A percentile compares a stretch with the other conserved stretches of the same genome.
Conservation (phyloP, 2,797 vertebrate genomes). For the Lophotriccus pileatus region DNA sequence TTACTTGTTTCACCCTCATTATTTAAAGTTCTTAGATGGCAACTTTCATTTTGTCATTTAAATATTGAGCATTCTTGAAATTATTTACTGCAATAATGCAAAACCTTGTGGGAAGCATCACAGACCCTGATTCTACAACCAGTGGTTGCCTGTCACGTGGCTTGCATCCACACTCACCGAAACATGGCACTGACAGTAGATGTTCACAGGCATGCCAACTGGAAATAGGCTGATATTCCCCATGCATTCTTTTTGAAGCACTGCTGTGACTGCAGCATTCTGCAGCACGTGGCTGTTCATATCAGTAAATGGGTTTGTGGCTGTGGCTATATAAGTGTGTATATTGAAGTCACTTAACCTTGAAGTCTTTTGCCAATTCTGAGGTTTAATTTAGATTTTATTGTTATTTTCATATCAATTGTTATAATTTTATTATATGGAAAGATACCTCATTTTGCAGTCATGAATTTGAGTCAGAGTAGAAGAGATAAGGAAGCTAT, state of each 20-base stretch:
- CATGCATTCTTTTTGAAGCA: neutral
- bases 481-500: neutral
- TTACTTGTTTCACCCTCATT: conserved; percentile 78
- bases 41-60: conserved; percentile 16
- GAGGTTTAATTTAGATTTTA: neutral
- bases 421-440: neutral
- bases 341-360: neutral
- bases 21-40: conserved; percentile 54
- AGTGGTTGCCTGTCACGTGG: neutral
- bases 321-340: neutral
- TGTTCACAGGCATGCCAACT: neutral
- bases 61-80: conserved; percentile 35
- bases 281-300: neutral
- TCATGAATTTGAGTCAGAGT: neutral
- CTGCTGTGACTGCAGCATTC: neutral
- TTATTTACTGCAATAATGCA: conserved; percentile 73
- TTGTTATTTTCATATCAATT: neutral
- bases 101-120: conserved; percentile 60
- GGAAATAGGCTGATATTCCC: neutral
- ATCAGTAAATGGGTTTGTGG: neutral
- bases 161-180: neutral
- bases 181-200: neutral
- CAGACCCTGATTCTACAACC: neutral
- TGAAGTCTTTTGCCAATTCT: neutral
- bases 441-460: neutral